Conservation (phyloP, 2,888 invertebrate genomes). For the Agrochola lychnidis region DNA sequence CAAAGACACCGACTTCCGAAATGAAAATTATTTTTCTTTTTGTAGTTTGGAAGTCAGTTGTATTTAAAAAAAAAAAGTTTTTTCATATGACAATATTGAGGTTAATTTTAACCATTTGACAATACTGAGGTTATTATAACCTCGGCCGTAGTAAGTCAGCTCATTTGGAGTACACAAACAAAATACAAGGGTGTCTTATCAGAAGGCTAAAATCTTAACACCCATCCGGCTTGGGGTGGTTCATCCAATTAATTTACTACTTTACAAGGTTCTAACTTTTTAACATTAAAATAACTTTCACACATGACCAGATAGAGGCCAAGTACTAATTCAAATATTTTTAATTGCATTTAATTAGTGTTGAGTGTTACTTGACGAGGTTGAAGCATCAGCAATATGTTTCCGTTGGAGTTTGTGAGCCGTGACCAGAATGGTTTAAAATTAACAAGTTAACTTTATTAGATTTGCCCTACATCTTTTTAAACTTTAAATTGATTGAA, state of each 20-base stretch:
- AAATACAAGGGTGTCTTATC: not conserved
- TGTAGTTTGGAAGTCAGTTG: too few relatives aligned
- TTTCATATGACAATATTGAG: too few relatives aligned
- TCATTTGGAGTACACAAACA: not conserved
- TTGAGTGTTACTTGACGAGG: slow-evolving; percentile 46
- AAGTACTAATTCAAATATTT: slow-evolving; percentile 51
- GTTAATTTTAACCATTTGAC: too few relatives aligned
- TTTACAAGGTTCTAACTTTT: slow-evolving; percentile 2
- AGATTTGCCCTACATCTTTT: not conserved
- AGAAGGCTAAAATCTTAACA: not conserved
- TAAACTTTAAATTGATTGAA: not conserved
- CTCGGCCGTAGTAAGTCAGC: not conserved
- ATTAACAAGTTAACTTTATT: not conserved
- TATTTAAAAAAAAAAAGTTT: too few relatives aligned
- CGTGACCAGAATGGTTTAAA: slow-evolving; percentile 31
- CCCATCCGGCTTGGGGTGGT: not conserved
- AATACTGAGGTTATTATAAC: too few relatives aligned
- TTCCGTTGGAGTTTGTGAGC: slow-evolving; percentile 35
- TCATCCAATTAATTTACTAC: not conserved
- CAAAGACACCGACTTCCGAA: too few relatives aligned
- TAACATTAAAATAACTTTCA: slow-evolving; percentile 26
- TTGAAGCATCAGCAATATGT: slow-evolving; percentile 5
- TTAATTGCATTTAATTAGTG: slow-evolving; percentile 50
- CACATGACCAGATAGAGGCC: slow-evolving; percentile 46
- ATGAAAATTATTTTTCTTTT: too few relatives aligned